Conservation (phyloP, 1,140 invertebrate genomes). For the Nephila pilipes region DNA sequence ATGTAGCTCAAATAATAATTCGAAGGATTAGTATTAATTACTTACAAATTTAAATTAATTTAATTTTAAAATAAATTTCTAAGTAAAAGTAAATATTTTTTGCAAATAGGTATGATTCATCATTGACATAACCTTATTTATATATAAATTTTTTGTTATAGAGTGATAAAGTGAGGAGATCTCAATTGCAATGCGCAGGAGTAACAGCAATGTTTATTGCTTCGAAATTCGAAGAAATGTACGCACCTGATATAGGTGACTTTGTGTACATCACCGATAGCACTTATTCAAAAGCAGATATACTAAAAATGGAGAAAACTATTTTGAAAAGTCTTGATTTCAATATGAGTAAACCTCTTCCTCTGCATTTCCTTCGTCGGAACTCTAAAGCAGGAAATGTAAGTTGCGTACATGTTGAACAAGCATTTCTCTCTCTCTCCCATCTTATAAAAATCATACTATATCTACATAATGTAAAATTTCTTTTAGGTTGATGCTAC, state of each 20-base stretch:
- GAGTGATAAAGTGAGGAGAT: slow-evolving; percentile 84
- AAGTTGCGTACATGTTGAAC: slow-evolving; percentile 74
- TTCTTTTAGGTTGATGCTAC: slow-evolving; percentile 84
- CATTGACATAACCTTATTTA: too few species aligned
- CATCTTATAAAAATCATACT: too few species aligned
- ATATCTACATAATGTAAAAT: too few species aligned
- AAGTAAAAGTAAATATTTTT: too few species aligned
- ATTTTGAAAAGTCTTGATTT: slow-evolving; percentile 88
- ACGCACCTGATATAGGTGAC: slow-evolving; percentile 91
- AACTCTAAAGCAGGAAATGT: slow-evolving; percentile 89
- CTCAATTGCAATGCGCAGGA: slow-evolving; percentile 93
- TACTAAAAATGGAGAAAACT: slow-evolving; percentile 90
- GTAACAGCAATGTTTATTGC: slow-evolving; percentile 95
- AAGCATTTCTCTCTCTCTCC: too few species aligned
- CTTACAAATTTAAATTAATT: too few species aligned
- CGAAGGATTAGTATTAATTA: too few species aligned
- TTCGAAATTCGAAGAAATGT: slow-evolving; percentile 97
- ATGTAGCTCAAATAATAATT: too few species aligned
- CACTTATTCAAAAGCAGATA: slow-evolving; percentile 90
- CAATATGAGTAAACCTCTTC: slow-evolving; percentile 90
- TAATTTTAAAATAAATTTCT: too few species aligned
- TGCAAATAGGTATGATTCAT: too few species aligned
- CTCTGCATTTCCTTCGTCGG: slow-evolving; percentile 93
- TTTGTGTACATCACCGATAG: slow-evolving; percentile 96
- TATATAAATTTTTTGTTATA: slow-evolving; percentile 79